Evolutionary conservation across 2,797 vertebrate genomes (phyloP), one percentile per base, ranked within the genome.

Genomic region (Macroramphosus scolopax): DNA sequence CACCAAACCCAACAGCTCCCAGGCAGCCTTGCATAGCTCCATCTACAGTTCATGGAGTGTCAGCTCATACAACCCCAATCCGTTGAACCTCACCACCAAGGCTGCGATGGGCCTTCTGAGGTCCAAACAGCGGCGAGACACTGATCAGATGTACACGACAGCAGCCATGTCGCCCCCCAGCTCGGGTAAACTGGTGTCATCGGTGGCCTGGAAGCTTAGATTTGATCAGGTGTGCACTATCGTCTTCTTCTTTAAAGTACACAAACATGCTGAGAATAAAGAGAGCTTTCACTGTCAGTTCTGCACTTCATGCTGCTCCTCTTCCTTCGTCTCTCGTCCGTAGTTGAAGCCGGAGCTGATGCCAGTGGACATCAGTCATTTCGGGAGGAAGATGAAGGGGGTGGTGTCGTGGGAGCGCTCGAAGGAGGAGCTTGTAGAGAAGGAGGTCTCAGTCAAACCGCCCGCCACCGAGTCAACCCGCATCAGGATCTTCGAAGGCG

Each of bases 401-500:
- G 92, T 87, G 68, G 90, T 87, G 75, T 88, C 91, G 34, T 94
- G 95, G 89, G 95, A 96, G 54, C 93, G 91, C 68, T 91, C 91
- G 16, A 98, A 95, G 87, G 94, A 95, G 83, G 95, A 97, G 74
- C 88, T 89, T 70, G 92, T 91, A 53, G 94, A 97, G 80, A 97
- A 96, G 79, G 95, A 97, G 66, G 89, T 90, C 47, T 88, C 91
- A 35, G 78, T 89, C 84, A 99, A 97, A 47, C 75, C 54, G 17
- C 17, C 73, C 62, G 80, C 90, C 82, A 64, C 76, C 35, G 97
- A 99, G 84, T 94, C 95, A 36, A 91, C 94, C 48, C 91, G 97
- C 70, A 94, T 99, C 86, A 99, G 96, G 92, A 98, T 99, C 90
- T 99, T 99, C 88, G 97, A 99, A 91, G 97, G 97, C 89, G 97